These are phyloP conservation scores for Merops nubicus DNA, from an alignment of 2,113 vertebrate species.

Conservation along the genomic window DNA sequence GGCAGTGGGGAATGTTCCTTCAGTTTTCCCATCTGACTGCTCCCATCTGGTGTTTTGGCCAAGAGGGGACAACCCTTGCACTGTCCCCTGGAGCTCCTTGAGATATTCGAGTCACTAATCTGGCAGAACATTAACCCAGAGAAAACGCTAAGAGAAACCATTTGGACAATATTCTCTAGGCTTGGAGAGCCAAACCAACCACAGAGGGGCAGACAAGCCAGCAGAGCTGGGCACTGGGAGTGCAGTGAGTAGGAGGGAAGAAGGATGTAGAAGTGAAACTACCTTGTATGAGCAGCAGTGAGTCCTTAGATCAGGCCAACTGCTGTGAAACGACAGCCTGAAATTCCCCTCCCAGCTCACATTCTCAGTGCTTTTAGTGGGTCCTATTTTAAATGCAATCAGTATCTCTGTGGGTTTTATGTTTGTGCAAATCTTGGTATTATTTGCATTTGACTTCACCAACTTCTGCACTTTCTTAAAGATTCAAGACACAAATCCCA, in stretches of 20 bases:
- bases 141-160: background rate
- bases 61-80: background rate
- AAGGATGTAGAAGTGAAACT: background rate
- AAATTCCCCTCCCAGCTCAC: background rate
- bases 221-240: background rate
- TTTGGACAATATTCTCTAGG: background rate
- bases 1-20: background rate
- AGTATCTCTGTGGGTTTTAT: background rate
- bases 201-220: rapidly evolving
- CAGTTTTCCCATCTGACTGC: background rate
- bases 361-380: background rate
- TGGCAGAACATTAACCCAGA: background rate
- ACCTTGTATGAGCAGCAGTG: background rate
- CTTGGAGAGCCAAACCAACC: background rate
- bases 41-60: background rate
- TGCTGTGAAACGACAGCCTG: background rate
- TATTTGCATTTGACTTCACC: background rate
- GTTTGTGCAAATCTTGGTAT: background rate
- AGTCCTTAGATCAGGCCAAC: background rate
- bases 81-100: background rate
- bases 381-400: background rate
- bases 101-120: background rate
- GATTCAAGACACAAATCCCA: background rate
- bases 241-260: background rate
- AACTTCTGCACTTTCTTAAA: background rate